Conservation (phyloP, 37 sponge, comb jelly and placozoan species). For the Spongilla lacustris region DNA sequence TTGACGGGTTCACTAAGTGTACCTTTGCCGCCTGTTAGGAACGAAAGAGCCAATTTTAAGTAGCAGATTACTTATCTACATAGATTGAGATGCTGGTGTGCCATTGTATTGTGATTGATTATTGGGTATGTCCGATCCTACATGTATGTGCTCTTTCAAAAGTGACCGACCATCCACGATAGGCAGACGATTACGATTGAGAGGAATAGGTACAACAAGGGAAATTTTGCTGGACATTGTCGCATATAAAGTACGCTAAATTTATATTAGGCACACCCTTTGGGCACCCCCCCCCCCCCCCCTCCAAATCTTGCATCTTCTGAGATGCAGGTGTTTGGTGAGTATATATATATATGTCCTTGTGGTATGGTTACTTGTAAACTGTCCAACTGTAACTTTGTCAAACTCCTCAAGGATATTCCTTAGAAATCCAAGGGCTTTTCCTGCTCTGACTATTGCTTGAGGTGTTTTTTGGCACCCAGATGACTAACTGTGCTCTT, state of each 20-base stretch:
- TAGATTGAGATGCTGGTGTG: neutral
- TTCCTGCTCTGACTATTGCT: neutral
- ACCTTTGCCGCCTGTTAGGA: neutral
- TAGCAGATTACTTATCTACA: neutral
- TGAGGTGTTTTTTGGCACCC: conserved; percentile 22
- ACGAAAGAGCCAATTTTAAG: neutral
- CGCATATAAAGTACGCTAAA: too few species aligned
- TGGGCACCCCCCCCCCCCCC: too few species aligned
- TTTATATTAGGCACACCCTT: too few species aligned
- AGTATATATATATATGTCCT: neutral
- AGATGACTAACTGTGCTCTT: conserved; percentile 20
- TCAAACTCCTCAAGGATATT: neutral
- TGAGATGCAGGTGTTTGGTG: too few species aligned
- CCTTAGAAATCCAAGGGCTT: neutral
- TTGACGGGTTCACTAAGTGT: neutral
- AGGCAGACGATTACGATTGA: too few species aligned
- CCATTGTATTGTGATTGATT: neutral
- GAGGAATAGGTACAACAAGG: too few species aligned
- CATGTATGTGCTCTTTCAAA: too few species aligned
- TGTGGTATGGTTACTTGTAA: neutral
- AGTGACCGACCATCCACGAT: too few species aligned
- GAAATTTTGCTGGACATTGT: too few species aligned
- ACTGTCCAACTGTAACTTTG: neutral
- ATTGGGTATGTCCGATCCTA: too few species aligned
- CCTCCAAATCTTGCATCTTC: too few species aligned